Evolutionary conservation across 2,797 vertebrate species (phyloP), one percentile per base, ranked within the genome.

Genomic region (Mormyrops attenuatus): DNA sequence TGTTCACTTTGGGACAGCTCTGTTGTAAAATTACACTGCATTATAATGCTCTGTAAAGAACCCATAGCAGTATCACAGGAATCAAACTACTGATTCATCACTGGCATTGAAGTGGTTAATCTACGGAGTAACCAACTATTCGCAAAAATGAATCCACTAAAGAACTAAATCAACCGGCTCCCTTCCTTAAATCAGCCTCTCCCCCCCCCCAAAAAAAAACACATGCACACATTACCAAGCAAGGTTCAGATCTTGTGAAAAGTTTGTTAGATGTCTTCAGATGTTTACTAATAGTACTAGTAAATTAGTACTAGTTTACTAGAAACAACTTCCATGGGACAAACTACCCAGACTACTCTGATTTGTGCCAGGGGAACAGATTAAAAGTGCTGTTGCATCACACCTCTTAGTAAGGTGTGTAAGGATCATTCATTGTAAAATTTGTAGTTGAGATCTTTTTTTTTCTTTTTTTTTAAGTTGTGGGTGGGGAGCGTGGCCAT

Each of bases 321-420:
- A 26, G 8, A n/a, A 47, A 44, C 80, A n/a, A 84, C 8, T 17
- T 47, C n/a, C 47, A 22, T 84, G 47, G 41, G 80, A 22, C 41
- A 82, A 15, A n/a, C 41, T 44, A 63, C 20, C 15, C 6, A 55
- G 41, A 20, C 6, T 44, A 60, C 87, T 69, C n/a, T 93, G 94
- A 95, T 94, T 94, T 94, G 92, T 92, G 90, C 92, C 93, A 94
- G 92, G 91, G 92, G 90, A 89, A 26, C 89, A 88, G 92, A 92
- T 91, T 92, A 92, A 94, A 92, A 92, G 88, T 92, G 92, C 91
- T 92, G 93, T 94, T 94, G 92, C 90, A 87, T 93, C 90, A 63
- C 90, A 86, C 90, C 90, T 91, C 89, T 92, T 91, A 90, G 91
- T 91, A 88, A 90, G 44, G 82, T 90, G 89, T 90, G 90, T 92